Evolutionary conservation across 92 coral and sea anemone genomes (phyloP).

Genomic region (Epizoanthus illoricatus): DNA sequence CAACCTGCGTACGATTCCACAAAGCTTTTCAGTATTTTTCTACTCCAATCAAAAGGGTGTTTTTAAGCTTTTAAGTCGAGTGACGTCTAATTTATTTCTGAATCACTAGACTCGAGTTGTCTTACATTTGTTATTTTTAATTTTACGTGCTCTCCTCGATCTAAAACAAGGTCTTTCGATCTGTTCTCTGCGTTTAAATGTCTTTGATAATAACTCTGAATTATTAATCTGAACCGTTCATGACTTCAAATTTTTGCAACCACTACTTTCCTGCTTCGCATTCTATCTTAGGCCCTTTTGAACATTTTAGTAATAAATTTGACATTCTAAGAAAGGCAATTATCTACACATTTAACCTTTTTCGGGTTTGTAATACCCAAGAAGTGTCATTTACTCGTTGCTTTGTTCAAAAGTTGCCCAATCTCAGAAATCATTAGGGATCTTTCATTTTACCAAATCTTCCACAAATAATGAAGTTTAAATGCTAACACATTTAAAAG

Average conservation of each 20-base stretch:
- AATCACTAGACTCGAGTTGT: neutral
- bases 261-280: neutral
- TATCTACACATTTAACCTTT: neutral
- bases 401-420: slow-evolving; percentile 39
- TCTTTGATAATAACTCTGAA: slow-evolving; percentile 36
- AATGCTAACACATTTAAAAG: neutral
- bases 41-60: neutral
- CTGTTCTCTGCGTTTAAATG: slow-evolving; percentile 16
- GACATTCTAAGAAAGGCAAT: neutral
- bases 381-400: neutral
- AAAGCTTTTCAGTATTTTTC: neutral
- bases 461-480: neutral
- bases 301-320: neutral
- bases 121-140: neutral
- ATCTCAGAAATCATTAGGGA: neutral
- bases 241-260: neutral
- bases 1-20: neutral
- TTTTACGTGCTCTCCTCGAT: neutral
- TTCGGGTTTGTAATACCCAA: neutral
- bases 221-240: slow-evolving; percentile 13
- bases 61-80: neutral
- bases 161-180: slow-evolving; percentile 36
- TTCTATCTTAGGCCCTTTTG: neutral
- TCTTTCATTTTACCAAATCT: neutral
- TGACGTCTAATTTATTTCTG: neutral